These are phyloP conservation scores for Marasmarcha lunaedactyla DNA, from an alignment of 2,888 invertebrate genomes.

Conservation along the genomic window DNA sequence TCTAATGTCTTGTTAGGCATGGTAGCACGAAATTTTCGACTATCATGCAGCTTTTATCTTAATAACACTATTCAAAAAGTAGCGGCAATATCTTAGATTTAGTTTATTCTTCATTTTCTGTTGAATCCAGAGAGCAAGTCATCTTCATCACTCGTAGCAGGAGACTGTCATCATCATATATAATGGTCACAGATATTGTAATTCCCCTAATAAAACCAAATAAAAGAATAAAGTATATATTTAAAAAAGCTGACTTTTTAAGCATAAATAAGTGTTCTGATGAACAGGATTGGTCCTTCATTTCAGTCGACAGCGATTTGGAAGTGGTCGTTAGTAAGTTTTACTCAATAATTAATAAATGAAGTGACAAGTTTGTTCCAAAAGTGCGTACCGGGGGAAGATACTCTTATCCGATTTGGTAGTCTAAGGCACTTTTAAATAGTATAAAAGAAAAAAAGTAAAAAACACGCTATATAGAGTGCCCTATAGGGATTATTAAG, in stretches of 20 bases:
- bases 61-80: too few species aligned
- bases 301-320: neutral
- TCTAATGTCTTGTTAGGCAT: too few species aligned
- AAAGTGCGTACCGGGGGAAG: neutral
- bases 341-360: neutral
- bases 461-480: neutral
- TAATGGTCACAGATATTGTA: neutral
- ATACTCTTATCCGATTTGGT: neutral
- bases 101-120: too few species aligned
- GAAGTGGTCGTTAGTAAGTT: neutral
- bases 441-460: neutral
- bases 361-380: neutral
- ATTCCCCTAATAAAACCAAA: neutral
- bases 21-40: too few species aligned
- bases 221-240: neutral
- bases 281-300: slow-evolving; percentile 1
- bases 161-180: neutral
- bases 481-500: neutral
- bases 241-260: neutral
- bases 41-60: too few species aligned
- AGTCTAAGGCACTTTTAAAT: neutral
- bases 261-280: neutral
- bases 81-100: too few species aligned
- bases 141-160: too few species aligned
- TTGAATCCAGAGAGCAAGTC: too few species aligned